Evolutionary conservation across 2,113 vertebrate genomes (phyloP).

Genomic region (Geococcyx californianus): DNA sequence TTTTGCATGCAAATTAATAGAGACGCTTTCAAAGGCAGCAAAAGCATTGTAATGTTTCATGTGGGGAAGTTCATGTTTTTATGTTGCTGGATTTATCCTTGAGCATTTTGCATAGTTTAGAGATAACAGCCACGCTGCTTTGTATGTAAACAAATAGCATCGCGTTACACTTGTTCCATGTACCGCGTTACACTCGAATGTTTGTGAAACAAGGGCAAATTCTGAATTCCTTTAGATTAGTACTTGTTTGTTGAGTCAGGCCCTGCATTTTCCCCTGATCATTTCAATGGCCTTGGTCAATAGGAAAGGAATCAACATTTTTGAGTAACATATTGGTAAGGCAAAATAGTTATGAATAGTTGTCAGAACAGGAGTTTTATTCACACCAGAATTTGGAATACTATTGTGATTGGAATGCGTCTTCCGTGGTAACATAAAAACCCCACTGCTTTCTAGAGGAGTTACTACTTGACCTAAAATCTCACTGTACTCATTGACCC

Average conservation of each 20-base stretch:
- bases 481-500: neutral
- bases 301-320: neutral
- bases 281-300: neutral
- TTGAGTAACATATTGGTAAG: neutral
- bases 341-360: neutral
- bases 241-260: neutral
- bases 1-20: neutral
- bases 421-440: neutral
- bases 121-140: neutral
- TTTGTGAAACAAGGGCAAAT: neutral
- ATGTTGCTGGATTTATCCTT: neutral
- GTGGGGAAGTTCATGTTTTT: neutral
- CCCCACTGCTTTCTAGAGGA: neutral
- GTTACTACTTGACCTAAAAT: neutral
- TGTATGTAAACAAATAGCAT: too few relatives aligned
- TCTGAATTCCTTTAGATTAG: neutral
- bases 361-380: neutral
- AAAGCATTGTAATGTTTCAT: neutral
- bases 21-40: neutral
- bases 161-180: too few relatives aligned
- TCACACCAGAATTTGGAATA: neutral
- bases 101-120: neutral
- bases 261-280: neutral
- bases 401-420: neutral
- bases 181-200: neutral